phyloP scores from a whole-genome alignment of 2,888 invertebrate genomes.

The Stegana nigrithorax region DNA sequence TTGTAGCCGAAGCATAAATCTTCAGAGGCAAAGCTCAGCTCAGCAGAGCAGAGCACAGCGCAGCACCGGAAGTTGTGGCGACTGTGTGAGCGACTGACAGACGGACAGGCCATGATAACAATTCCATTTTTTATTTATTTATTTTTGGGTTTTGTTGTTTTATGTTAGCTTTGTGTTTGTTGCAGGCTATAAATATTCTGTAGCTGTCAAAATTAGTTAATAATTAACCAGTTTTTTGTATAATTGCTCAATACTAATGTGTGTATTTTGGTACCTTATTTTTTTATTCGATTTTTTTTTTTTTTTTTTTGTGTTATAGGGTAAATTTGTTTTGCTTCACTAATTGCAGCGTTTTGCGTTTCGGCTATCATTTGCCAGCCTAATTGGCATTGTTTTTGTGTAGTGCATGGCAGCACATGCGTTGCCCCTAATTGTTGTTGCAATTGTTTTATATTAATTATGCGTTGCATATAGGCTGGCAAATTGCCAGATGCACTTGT shows the following conservation, averaged over 20 bases:
- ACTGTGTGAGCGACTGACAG: too few species aligned
- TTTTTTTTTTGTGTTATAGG: too few species aligned
- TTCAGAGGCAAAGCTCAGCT: constrained; percentile 28
- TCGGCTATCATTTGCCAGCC: constrained; percentile 36
- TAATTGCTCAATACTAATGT: constrained; percentile 46
- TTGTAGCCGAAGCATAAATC: constrained; percentile 56
- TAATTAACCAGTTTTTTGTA: constrained; percentile 45
- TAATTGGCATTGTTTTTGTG: constrained; percentile 48
- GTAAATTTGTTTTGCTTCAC: constrained; percentile 20
- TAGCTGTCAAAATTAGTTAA: constrained; percentile 8
- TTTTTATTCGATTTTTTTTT: too few species aligned
- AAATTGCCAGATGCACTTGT: constrained; percentile 23
- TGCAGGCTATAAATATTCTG: constrained; percentile 6
- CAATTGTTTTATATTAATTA: constrained; percentile 57
- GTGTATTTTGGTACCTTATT: constrained; percentile 25
- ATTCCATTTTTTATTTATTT: too few species aligned
- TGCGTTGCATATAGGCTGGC: constrained; percentile 27
- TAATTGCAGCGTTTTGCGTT: constrained; percentile 17
- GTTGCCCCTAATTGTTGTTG: constrained; percentile 54
- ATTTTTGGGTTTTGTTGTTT: not conserved
- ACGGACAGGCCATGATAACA: not conserved
- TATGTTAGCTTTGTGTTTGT: constrained; percentile 5
- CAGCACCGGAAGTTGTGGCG: constrained; percentile 10
- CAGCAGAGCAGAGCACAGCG: too few species aligned
- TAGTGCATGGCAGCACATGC: constrained; percentile 26